These are phyloP conservation scores for Metopolophium dirhodum DNA, from an alignment of 1,140 invertebrate genomes.

Conservation along the genomic window DNA sequence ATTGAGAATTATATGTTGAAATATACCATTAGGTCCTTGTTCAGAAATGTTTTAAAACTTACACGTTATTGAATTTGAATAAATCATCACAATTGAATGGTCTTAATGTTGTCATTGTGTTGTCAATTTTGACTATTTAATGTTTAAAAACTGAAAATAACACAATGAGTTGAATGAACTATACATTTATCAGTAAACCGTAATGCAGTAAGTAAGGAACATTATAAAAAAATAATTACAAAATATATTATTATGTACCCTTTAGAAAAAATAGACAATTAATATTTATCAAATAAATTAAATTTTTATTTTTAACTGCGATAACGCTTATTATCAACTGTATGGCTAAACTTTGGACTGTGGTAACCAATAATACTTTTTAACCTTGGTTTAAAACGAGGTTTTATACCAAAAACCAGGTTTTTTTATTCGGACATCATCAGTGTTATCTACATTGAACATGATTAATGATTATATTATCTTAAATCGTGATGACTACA, in stretches of 20 bases:
- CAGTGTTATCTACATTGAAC: no score
- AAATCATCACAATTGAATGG: slow-evolving; percentile 94
- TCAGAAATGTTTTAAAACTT: slow-evolving; percentile 63
- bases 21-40: no score
- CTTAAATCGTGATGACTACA: no score
- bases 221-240: background rate
- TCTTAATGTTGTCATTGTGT: slow-evolving; percentile 87
- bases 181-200: background rate
- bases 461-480: no score
- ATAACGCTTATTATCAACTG: background rate
- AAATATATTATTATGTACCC: background rate
- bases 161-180: background rate
- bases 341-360: no score
- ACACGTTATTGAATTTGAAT: slow-evolving; percentile 96
- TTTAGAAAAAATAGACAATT: background rate
- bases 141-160: background rate
- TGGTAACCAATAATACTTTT: no score
- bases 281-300: no score
- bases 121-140: background rate
- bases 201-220: background rate
- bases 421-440: no score
- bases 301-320: background rate
- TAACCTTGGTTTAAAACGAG: no score
- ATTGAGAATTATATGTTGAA: no score
- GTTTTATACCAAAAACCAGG: no score